These are phyloP conservation scores for Rhinichthys klamathensis DNA, from an alignment of 2,113 vertebrate genomes.

Conservation along the genomic window DNA sequence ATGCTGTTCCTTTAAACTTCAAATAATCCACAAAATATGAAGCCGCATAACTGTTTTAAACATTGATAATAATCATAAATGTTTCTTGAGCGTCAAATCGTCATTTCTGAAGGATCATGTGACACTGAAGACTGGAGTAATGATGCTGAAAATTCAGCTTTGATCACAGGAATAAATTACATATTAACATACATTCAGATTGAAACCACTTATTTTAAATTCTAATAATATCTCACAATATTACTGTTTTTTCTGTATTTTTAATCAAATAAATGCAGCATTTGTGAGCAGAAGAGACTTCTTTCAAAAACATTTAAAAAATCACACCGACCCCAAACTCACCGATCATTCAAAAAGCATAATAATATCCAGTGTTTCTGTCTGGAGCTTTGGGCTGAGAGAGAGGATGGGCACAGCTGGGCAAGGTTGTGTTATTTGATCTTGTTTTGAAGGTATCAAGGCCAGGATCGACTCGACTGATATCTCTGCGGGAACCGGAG, in stretches of 20 bases:
- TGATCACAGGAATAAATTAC: not conserved
- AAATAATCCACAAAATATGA: no score
- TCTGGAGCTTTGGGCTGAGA: not conserved
- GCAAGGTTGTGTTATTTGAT: not conserved
- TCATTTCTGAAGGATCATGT: not conserved
- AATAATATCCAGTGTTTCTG: no score
- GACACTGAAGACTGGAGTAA: not conserved
- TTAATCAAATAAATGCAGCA: not conserved
- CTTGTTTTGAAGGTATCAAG: not conserved
- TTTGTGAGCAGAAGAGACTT: not conserved
- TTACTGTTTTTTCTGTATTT: not conserved
- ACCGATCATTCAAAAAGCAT: not conserved
- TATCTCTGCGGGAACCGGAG: not conserved
- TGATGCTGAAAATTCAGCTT: not conserved
- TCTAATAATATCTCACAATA: not conserved
- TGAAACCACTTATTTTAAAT: not conserved
- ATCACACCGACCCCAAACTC: not conserved
- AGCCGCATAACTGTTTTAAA: no score
- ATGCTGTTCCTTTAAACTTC: not conserved
- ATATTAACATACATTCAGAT: not conserved
- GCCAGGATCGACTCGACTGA: not conserved
- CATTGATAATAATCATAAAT: not conserved
- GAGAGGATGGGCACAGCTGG: constrained; percentile 5
- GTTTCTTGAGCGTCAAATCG: not conserved
- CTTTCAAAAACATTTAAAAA: not conserved